A percentile compares a stretch with the other conserved stretches of the same genome.
phyloP scores from a whole-genome alignment of 2,113 vertebrate species.

The Sminthopsis crassicaudata region DNA sequence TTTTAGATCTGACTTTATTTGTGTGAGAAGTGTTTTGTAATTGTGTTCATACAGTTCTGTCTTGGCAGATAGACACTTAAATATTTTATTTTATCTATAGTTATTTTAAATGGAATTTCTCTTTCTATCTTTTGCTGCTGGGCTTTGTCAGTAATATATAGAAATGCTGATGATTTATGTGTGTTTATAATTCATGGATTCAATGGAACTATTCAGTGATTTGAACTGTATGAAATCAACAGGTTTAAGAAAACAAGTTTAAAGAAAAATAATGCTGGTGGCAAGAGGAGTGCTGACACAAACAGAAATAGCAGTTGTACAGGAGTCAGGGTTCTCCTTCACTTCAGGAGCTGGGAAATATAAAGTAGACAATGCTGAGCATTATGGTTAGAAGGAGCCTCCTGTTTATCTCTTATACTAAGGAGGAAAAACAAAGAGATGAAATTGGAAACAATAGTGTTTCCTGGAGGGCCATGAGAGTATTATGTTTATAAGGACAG shows the following conservation, averaged over 20 bases:
- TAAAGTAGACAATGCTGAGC: not conserved
- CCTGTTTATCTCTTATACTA: not conserved
- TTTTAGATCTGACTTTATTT: too few relatives aligned
- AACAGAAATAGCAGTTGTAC: not conserved
- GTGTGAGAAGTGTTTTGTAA: too few relatives aligned
- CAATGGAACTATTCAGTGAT: not conserved
- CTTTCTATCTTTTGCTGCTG: too few relatives aligned
- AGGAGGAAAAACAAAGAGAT: not conserved
- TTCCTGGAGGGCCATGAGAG: not conserved
- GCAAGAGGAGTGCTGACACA: not conserved
- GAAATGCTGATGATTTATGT: too few relatives aligned
- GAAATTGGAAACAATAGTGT: not conserved
- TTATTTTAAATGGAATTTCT: too few relatives aligned
- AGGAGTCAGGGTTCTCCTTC: not conserved
- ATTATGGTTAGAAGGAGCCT: not conserved
- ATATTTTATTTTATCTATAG: too few relatives aligned
- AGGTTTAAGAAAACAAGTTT: not conserved
- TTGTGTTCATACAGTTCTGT: too few relatives aligned
- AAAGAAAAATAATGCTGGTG: not conserved
- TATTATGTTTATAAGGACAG: not conserved
- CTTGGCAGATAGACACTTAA: too few relatives aligned
- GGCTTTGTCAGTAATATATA: too few relatives aligned
- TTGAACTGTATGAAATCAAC: not conserved
- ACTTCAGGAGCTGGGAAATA: not conserved
- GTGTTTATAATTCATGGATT: not conserved